A percentile compares a stretch with the other conserved stretches of the same genome.
phyloP scores from a whole-genome alignment of 2,888 invertebrate species.

The Crematogaster levior region DNA sequence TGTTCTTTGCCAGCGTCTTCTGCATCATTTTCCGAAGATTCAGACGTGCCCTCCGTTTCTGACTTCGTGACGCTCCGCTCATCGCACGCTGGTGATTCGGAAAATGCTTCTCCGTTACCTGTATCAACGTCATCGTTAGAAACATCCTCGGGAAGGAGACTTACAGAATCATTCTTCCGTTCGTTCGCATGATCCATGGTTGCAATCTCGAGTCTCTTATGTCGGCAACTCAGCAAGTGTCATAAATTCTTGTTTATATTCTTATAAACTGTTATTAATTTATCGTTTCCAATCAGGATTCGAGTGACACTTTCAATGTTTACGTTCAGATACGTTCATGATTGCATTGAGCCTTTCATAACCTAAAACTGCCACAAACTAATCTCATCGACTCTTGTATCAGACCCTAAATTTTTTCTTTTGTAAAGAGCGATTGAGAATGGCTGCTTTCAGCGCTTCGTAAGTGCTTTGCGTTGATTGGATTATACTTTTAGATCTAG shows the following conservation, averaged over 20 bases:
- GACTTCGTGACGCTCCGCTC: background rate
- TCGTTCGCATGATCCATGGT: slow-evolving; percentile 10
- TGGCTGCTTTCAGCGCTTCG: too few species aligned
- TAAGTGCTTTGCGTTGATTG: too few species aligned
- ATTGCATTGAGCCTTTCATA: too few species aligned
- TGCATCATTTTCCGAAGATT: background rate
- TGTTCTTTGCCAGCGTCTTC: background rate
- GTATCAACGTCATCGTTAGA: background rate
- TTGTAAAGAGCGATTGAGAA: too few species aligned
- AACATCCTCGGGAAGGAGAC: background rate
- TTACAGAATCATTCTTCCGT: background rate
- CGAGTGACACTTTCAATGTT: background rate
- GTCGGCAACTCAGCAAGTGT: background rate
- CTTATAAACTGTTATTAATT: background rate
- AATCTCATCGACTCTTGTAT: too few species aligned
- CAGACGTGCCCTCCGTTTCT: background rate
- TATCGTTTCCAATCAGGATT: background rate
- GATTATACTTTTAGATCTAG: too few species aligned
- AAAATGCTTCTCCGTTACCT: background rate
- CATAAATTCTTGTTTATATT: slow-evolving; percentile 3
- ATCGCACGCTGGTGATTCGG: background rate
- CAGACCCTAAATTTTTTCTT: too few species aligned
- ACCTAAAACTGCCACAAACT: too few species aligned
- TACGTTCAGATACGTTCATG: background rate
- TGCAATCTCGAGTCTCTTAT: background rate